Evolutionary conservation across 2,113 vertebrate species (phyloP), one percentile per base, ranked within the genome.

Genomic region (Notechis scutatus): DNA sequence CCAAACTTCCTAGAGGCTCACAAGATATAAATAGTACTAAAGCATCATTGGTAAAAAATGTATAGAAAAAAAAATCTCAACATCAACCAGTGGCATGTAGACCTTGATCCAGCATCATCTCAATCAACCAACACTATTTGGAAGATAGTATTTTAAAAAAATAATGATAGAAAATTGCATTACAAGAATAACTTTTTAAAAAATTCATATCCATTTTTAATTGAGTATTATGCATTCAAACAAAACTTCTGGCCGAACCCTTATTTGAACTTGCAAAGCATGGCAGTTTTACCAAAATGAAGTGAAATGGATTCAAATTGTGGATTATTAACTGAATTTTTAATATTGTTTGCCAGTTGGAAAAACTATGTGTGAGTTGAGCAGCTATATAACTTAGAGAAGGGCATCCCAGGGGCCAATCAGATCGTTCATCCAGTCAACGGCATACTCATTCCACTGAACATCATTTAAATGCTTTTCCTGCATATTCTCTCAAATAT

Each of bases 351-450:
- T 69, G 29, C 29, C 29, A n/a, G 12, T 12, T 69, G 64, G 64
- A 69, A 2, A 14, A n/a, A 69, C 29, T 69, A 69, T 69, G 4
- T 34, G 29, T 69, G 29, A 69, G 64, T 69, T 47, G 12, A 14
- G 64, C 4, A n/a, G 64, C 12, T n/a, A 69, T 15, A 69, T 69
- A 69, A 69, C 18, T 9, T 21, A 39, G 3, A 42, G 34, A 42
- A 81, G 7, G 6, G 74, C 74, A 81, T 11, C 88, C 90, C 9
- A 39, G 0, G 0, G 39, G 57, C 55, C 14, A 0, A 0, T 4
- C 24, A 0, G 0, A 0, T 0, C 0, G 24, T 1, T 52, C 59
- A 90, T 5, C 57, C 89, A 91, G 86, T 89, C 85, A 81, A 54
- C 85, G 14, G 39, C 89, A 87, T 24, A 1, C 20, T 45, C n/a